Conservation (phyloP, 2,888 invertebrate genomes). For the Nemapogon koenigi region DNA sequence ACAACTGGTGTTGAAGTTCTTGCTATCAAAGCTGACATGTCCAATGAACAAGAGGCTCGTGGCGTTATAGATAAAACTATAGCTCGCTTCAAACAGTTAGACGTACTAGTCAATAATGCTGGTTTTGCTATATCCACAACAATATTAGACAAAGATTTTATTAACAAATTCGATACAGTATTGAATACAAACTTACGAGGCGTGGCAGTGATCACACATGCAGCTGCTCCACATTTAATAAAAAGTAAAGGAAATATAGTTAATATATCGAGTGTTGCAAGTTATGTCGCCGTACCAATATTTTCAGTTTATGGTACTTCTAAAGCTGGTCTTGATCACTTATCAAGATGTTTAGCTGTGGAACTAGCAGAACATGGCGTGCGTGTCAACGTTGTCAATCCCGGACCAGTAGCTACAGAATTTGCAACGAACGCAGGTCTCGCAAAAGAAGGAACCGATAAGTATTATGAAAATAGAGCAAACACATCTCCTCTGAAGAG, state of each 20-base stretch:
- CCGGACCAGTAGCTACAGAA: constrained; percentile 68
- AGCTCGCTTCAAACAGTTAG: constrained; percentile 23
- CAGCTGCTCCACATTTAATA: constrained; percentile 20
- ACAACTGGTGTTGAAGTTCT: constrained; percentile 22
- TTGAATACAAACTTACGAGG: constrained; percentile 26
- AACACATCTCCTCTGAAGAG: constrained; percentile 21
- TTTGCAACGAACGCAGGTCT: constrained; percentile 39
- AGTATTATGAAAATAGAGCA: constrained; percentile 14
- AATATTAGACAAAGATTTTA: constrained; percentile 20
- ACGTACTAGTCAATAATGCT: constrained; percentile 29
- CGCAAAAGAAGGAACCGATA: constrained; percentile 18
- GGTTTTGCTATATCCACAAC: constrained; percentile 19
- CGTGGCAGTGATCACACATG: constrained; percentile 23
- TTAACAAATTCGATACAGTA: constrained; percentile 24
- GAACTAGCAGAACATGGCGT: constrained; percentile 65
- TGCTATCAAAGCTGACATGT: constrained; percentile 22
- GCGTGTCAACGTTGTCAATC: constrained; percentile 73
- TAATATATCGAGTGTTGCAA: constrained; percentile 25
- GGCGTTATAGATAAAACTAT: constrained; percentile 22
- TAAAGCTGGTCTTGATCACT: constrained; percentile 76
- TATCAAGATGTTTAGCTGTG: constrained; percentile 72
- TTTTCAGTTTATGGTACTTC: constrained; percentile 66
- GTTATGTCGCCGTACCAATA: constrained; percentile 4
- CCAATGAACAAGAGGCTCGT: constrained; percentile 22
- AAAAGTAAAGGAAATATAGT: constrained; percentile 27